These are phyloP conservation scores for human (Homo sapiens) DNA, from an alignment of 2,113 vertebrate genomes.

Conservation along the genomic window GRCh38 chr20:50061001-50061500, in stretches of 20 bases:
- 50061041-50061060: neutral
- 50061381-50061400: neutral
- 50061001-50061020: neutral
- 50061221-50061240: neutral
- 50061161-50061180: neutral
- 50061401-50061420: neutral
- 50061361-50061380: fast-evolving
- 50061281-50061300: neutral
- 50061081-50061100: neutral
- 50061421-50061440: neutral
- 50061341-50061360: neutral
- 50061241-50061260: neutral
- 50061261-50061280: fast-evolving
- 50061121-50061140: neutral
- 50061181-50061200: neutral
- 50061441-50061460: neutral
- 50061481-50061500: neutral
- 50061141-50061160: neutral
- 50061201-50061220: neutral
- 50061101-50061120: neutral
- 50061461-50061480: neutral
- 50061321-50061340: neutral
- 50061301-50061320: fast-evolving
- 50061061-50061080: neutral
- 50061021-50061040: neutral